Conservation (phyloP, 2,888 invertebrate species). For the Tipula confusa region DNA sequence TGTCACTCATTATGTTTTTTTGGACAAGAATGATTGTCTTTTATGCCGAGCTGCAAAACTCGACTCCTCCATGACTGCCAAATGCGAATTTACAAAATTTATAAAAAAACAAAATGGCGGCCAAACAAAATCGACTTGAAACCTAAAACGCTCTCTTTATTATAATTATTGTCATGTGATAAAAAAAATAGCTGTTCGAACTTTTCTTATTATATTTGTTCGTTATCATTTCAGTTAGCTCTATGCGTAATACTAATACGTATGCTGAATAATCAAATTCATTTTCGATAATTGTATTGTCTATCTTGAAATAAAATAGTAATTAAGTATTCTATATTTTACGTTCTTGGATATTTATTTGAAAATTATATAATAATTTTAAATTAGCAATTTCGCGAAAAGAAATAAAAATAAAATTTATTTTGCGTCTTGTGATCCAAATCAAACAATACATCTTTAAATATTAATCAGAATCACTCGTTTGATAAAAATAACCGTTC, state of each 20-base stretch:
- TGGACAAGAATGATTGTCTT: no score
- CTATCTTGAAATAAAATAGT: not conserved
- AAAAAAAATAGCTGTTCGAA: no score
- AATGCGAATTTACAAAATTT: no score
- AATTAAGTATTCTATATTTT: not conserved
- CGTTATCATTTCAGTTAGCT: conserved; percentile 12
- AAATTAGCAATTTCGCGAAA: not conserved
- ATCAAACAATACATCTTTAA: not conserved
- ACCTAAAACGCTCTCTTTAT: no score
- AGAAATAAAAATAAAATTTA: not conserved
- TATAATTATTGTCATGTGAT: no score
- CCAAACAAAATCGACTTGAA: no score
- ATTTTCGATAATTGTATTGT: not conserved
- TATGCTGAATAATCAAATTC: not conserved
- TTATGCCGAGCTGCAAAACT: no score
- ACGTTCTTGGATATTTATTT: not conserved
- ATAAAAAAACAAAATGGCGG: no score
- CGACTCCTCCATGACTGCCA: no score
- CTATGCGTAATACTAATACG: no score
- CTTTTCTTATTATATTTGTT: no score
- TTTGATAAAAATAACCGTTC: not conserved
- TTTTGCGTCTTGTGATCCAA: not conserved
- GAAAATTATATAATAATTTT: not conserved
- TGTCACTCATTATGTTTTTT: no score
- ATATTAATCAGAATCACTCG: not conserved